These are phyloP conservation scores for Clarias fuscus DNA, from an alignment of 2,797 vertebrate genomes.

Conservation along the genomic window DNA sequence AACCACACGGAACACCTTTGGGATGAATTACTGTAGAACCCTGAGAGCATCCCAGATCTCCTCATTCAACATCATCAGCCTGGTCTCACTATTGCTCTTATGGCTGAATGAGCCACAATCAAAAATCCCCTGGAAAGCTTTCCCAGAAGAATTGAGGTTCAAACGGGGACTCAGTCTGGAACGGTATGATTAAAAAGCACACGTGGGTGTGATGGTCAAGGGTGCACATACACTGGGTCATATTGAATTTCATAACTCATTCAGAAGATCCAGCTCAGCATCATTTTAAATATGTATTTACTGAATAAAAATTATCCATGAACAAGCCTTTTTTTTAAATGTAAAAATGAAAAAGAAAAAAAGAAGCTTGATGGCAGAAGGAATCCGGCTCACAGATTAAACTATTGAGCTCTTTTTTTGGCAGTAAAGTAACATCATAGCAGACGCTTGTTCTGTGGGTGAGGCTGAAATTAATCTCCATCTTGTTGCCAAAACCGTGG, in stretches of 20 bases:
- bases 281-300: background rate
- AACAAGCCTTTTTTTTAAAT: background rate
- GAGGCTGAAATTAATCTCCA: slow-evolving; percentile 52
- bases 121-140: background rate
- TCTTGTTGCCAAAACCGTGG: slow-evolving; percentile 44
- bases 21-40: background rate
- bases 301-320: background rate
- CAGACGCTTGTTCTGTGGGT: slow-evolving; percentile 41
- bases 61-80: background rate
- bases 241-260: background rate
- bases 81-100: background rate
- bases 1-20: background rate
- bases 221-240: background rate
- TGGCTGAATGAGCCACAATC: background rate
- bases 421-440: slow-evolving; percentile 20
- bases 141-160: background rate
- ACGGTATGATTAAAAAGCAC: background rate
- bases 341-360: background rate
- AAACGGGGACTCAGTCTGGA: background rate
- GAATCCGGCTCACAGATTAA: slow-evolving; percentile 26
- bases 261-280: background rate
- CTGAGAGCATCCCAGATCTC: background rate
- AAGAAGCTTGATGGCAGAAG: background rate
- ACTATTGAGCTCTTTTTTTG: slow-evolving; percentile 24
- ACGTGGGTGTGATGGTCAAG: background rate